Evolutionary conservation across 1,140 invertebrate species (phyloP), one percentile per base, ranked within the genome.

Genomic region (Ericerus pela): DNA sequence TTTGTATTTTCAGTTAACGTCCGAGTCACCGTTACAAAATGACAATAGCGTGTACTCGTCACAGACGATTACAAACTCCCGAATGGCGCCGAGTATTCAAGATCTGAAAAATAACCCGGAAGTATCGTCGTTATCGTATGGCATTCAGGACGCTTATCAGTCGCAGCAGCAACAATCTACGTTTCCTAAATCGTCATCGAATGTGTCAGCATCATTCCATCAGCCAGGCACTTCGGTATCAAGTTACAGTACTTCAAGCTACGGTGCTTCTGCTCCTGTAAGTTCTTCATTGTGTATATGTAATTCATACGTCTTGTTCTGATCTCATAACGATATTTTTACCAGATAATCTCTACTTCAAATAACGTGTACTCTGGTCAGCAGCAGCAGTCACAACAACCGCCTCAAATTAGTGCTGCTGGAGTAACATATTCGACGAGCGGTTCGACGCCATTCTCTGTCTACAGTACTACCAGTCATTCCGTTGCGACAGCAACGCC

Each of bases 341-440:
- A 3, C 14, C 41, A 47, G 41, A 47, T 47, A 47, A 47, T 24
- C 20, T 24, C 41, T 18, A 47, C 3, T 24, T 18, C 41, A 18
- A 16, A 10, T 14, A 47, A 47, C 41, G 41, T 47, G 41, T 47
- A 47, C 20, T 47, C 41, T 47, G 41, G 41, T 47, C 41, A 47
- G 41, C 41, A 47, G 26, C 37, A 41, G n/a, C 20, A 20, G 41
- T 16, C 10, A 24, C 41, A 47, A 14, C 41, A 20, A 14, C 16
- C 41, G 41, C 41, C 22, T 24, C 12, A 20, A 3, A 33, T 14
- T 18, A 38, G 36, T 18, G 36, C 4, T 3, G 14, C 36, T 18
- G 41, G 41, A 24, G 26, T 24, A 5, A 10, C 41, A 24, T 47
- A 47, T 24, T 22, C 41, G 41, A 47, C 41, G 10, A 47, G 41